Conservation (phyloP, 2,797 vertebrate genomes). For the Thripadectes ignobilis region DNA sequence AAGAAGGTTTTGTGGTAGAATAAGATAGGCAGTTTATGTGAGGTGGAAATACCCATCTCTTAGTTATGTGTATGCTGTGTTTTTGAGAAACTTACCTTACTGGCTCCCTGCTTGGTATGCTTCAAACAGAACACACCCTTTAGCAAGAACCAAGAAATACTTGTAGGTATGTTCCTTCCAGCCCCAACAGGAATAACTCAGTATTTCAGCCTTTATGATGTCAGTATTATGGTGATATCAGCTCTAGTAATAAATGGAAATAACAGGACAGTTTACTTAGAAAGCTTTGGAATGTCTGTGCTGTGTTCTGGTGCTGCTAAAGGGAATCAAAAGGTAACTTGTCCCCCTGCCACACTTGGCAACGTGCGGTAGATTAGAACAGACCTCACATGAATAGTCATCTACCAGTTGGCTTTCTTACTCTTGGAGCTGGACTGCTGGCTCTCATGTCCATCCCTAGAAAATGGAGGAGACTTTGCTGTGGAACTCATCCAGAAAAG, state of each 20-base stretch:
- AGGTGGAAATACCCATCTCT: not conserved
- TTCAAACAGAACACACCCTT: not conserved
- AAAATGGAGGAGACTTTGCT: not conserved
- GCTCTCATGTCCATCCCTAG: not conserved
- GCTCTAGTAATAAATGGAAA: not conserved
- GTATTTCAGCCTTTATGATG: not conserved
- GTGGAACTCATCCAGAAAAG: not conserved
- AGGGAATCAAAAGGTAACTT: not conserved
- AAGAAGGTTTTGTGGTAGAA: not conserved
- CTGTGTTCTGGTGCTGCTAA: not conserved
- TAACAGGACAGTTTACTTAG: not conserved
- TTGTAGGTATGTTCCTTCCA: rapidly evolving
- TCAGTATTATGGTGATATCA: not conserved
- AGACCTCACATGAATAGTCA: not conserved
- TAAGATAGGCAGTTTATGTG: not conserved
- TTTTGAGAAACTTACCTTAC: not conserved
- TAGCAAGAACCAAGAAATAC: not conserved
- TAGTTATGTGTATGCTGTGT: not conserved
- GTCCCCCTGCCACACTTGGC: not conserved
- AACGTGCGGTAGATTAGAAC: not conserved
- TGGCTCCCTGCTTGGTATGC: not conserved
- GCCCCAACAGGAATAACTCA: not conserved
- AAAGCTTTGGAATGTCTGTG: not conserved
- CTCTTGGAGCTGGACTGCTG: not conserved
- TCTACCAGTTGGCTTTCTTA: not conserved